phyloP scores from a whole-genome alignment of 2,797 vertebrate genomes.

The Poeciliopsis gracilis region DNA sequence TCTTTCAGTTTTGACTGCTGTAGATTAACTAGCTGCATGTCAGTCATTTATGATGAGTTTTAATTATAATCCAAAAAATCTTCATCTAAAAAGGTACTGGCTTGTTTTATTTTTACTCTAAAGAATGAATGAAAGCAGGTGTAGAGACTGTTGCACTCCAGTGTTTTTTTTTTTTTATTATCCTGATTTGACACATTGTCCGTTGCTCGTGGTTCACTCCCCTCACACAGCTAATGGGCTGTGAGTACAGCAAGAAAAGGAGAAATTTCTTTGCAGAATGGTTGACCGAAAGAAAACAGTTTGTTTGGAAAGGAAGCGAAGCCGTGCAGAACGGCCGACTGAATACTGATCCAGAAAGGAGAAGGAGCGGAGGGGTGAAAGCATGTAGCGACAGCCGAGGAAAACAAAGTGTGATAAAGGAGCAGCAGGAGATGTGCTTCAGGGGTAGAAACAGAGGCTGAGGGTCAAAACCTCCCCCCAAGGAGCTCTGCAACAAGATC shows the following conservation, averaged over 20 bases:
- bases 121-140: slow-evolving; percentile 43
- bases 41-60: neutral
- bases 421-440: slow-evolving; percentile 57
- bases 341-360: slow-evolving; percentile 56
- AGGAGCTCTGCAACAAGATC: slow-evolving; percentile 33
- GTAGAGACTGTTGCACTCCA: slow-evolving; percentile 11
- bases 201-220: slow-evolving; percentile 41
- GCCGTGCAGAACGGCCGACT: slow-evolving; percentile 59
- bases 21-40: neutral
- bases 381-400: slow-evolving; percentile 30
- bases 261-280: slow-evolving; percentile 49
- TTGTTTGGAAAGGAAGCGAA: slow-evolving; percentile 71
- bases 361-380: slow-evolving; percentile 48
- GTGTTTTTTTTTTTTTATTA: neutral
- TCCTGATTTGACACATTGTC: slow-evolving; percentile 64
- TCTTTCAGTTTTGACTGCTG: neutral
- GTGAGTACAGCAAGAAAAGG: slow-evolving; percentile 6
- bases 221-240: slow-evolving; percentile 23
- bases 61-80: neutral
- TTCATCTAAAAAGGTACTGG: neutral
- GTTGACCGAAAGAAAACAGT: slow-evolving; percentile 42
- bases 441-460: slow-evolving; percentile 59
- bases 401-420: slow-evolving; percentile 57
- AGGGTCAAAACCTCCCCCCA: slow-evolving; percentile 50
- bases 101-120: neutral